These are phyloP conservation scores for Noctua pronuba DNA, from an alignment of 2,888 invertebrate species.

Conservation along the genomic window DNA sequence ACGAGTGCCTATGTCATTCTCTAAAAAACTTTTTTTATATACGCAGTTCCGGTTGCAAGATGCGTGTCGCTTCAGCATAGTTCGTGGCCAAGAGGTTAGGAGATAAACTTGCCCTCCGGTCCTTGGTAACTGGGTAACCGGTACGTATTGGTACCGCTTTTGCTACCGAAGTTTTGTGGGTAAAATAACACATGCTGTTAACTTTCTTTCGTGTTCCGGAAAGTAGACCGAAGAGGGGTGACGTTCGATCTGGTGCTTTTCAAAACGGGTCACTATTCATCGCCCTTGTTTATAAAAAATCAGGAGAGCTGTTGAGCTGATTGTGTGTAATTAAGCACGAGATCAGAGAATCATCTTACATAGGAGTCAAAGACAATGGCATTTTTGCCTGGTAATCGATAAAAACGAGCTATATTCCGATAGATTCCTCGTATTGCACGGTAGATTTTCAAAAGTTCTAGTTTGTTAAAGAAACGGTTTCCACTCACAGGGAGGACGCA, in stretches of 20 bases:
- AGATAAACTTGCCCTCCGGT: neutral
- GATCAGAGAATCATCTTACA: no score
- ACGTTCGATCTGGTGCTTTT: neutral
- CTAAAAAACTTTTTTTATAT: neutral
- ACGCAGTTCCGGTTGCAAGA: neutral
- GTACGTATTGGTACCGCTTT: slow-evolving; percentile 25
- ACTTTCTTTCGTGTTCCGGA: neutral
- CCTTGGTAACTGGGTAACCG: neutral
- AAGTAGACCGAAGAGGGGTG: neutral
- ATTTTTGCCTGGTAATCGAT: no score
- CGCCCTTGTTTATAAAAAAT: neutral
- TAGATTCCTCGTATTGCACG: no score
- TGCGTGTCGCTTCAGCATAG: neutral
- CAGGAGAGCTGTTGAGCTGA: neutral
- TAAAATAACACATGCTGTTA: slow-evolving; percentile 5
- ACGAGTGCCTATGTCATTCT: neutral
- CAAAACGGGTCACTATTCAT: neutral
- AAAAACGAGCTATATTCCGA: no score
- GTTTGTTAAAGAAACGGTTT: no score
- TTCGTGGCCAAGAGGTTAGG: neutral
- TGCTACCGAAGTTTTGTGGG: neutral
- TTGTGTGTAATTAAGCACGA: no score
- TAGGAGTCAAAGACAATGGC: no score
- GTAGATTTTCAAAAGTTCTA: no score
- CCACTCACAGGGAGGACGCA: no score